Evolutionary conservation across 1,140 invertebrate species (phyloP), one percentile per base, ranked within the genome.

Genomic region (Diploscapter pachys): DNA sequence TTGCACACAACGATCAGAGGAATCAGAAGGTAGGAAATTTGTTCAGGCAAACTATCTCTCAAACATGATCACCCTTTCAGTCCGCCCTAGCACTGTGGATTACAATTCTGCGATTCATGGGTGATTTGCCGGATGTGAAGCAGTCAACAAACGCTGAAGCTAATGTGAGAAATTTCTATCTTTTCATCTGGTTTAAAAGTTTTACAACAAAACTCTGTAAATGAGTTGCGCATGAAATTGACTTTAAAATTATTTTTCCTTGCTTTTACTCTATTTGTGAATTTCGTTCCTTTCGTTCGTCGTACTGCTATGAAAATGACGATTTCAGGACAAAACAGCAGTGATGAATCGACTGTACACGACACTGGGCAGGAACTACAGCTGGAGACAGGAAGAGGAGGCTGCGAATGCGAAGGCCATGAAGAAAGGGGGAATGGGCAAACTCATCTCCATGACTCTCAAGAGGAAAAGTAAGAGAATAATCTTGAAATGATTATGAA

Each of bases 341-440:
- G 95, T 98, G 0, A 98, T 98, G 96, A 96, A 94, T 5, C 97
- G 97, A 88, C 95, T 99, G 1, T 97, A 96, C 5, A 94, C 94
- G 0, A 98, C 96, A 0, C 88, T 99, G 11, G 95, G 96, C 0
- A 89, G 95, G 57, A 98, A 97, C 88, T 98, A 98, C 81, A 97
- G 96, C 75, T 86, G 87, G 75, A 88, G 82, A 74, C 82, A 80
- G 5, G 88, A 96, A 92, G 93, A 93, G n/a, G 89, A 94, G 63
- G 73, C 73, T 6, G 9, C 64, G 8, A 1, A 69, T 0, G 51
- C 64, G 9, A 56, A 81, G 80, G 72, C 94, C 92, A 0, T 81
- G 82, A 68, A 86, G 83, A 71, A 85, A 86, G 73, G 78, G 53
- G 73, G 75, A 59, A 72, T 73, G 4, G 95, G 97, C 86, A 98